These are phyloP conservation scores for Salvator merianae DNA, from an alignment of 2,113 vertebrate species.

Conservation along the genomic window DNA sequence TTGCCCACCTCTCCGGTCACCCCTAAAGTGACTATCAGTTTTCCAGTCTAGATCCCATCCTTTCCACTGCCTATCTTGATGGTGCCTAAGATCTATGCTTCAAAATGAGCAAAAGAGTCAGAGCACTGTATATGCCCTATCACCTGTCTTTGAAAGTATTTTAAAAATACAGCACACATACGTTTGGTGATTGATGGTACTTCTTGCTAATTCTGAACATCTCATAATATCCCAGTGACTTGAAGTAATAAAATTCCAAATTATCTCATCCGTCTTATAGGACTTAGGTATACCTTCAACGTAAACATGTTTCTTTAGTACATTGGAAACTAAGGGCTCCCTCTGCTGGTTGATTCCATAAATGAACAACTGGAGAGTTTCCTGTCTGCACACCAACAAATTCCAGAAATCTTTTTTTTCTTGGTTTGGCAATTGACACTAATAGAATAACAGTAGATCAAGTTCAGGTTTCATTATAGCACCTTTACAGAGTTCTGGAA, in stretches of 20 bases:
- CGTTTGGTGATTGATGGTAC: background rate
- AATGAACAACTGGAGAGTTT: accelerated
- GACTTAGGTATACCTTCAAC: background rate
- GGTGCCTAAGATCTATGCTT: background rate
- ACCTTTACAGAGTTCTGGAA: background rate
- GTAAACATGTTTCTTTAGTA: background rate
- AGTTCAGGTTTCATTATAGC: background rate
- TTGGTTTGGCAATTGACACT: background rate
- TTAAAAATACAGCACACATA: background rate
- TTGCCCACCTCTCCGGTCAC: no score
- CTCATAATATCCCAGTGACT: background rate
- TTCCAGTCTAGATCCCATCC: no score
- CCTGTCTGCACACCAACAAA: background rate
- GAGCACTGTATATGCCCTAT: background rate
- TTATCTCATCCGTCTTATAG: background rate
- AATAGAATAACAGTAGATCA: background rate
- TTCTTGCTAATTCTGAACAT: background rate
- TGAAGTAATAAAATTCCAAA: background rate
- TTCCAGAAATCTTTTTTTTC: background rate
- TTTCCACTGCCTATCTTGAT: background rate
- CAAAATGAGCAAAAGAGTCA: background rate
- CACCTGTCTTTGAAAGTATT: no score
- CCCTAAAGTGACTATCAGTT: no score
- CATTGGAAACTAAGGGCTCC: background rate
- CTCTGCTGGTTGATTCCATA: background rate